Conservation (phyloP, 1,140 invertebrate genomes). For the Drosophila hydei region DNA sequence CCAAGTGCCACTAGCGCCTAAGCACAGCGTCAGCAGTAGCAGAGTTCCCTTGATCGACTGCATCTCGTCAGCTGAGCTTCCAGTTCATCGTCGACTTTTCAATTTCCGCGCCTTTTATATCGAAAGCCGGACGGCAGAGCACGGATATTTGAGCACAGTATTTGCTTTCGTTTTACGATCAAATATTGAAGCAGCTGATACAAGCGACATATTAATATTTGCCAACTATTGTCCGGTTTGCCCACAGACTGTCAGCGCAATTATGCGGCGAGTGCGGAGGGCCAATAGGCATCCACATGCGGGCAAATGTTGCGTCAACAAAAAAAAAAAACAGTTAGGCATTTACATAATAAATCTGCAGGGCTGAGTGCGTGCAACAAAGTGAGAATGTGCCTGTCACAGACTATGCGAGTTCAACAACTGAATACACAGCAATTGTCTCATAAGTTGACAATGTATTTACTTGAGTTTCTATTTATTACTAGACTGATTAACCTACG, state of each 20-base stretch:
- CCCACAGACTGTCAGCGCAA: background rate
- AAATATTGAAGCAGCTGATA: slow-evolving; percentile 68
- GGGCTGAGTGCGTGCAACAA: background rate
- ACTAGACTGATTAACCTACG: too few relatives aligned
- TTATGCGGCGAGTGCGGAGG: background rate
- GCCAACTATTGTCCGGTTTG: slow-evolving; percentile 14
- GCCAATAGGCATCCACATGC: background rate
- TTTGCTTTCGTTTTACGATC: slow-evolving; percentile 42
- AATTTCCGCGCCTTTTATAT: slow-evolving; percentile 48
- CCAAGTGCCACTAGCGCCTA: slow-evolving; percentile 41
- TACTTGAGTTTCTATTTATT: too few relatives aligned
- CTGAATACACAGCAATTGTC: background rate
- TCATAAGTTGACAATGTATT: too few relatives aligned
- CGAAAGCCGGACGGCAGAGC: background rate
- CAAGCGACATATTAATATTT: slow-evolving; percentile 3
- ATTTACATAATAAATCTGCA: slow-evolving; percentile 16
- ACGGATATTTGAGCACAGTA: slow-evolving; percentile 23
- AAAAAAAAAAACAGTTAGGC: background rate
- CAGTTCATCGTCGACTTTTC: slow-evolving; percentile 24
- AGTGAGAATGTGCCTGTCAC: background rate
- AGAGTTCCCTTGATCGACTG: slow-evolving; percentile 54
- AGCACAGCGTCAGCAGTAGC: slow-evolving; percentile 48
- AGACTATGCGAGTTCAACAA: background rate
- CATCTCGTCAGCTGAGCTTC: slow-evolving; percentile 35
- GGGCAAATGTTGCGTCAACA: slow-evolving; percentile 14